phyloP scores from a whole-genome alignment of 2,797 vertebrate species.

The Clarias platycephalus region DNA sequence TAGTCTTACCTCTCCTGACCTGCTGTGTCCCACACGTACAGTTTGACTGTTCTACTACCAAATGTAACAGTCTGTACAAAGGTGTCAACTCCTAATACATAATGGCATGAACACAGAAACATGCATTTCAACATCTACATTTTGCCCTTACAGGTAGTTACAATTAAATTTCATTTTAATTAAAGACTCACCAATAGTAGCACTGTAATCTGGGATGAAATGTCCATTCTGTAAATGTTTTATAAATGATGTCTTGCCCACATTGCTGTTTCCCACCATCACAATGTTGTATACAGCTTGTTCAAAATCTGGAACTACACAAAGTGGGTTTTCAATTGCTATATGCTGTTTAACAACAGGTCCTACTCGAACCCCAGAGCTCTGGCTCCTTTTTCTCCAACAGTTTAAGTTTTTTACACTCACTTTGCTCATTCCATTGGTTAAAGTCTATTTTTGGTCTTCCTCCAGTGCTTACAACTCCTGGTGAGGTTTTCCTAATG shows the following conservation, averaged over 20 bases:
- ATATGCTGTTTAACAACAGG: neutral
- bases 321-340: neutral
- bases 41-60: constrained; percentile 76
- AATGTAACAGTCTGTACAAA: constrained; percentile 78
- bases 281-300: constrained; percentile 79
- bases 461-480: constrained; percentile 14
- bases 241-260: constrained; percentile 93
- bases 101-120: constrained; percentile 13
- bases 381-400: neutral
- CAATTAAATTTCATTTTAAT: neutral
- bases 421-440: constrained; percentile 32
- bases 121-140: neutral
- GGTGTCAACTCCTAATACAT: constrained; percentile 84
- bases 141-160: neutral
- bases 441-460: constrained; percentile 36
- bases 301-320: constrained; percentile 47
- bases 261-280: constrained; percentile 85
- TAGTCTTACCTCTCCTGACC: constrained; percentile 87
- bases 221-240: constrained; percentile 74
- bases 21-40: constrained; percentile 94
- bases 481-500: constrained; percentile 11
- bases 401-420: neutral
- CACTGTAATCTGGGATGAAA: constrained; percentile 68
- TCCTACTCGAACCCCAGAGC: neutral
- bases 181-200: constrained; percentile 82